phyloP scores from a whole-genome alignment of 2,888 invertebrate genomes.

The Norana najaformis region DNA sequence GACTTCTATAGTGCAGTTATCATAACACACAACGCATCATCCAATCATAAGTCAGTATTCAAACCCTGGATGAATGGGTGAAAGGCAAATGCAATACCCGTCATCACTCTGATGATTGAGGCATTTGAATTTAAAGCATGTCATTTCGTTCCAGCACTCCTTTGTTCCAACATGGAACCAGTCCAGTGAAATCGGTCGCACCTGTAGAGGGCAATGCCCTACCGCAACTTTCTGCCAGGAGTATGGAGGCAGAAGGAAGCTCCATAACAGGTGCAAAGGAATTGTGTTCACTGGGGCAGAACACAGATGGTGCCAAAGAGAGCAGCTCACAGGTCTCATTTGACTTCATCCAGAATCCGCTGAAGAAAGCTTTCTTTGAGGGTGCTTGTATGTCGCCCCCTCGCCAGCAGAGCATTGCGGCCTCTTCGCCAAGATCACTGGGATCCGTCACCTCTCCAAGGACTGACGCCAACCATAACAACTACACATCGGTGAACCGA shows the following conservation, averaged over 20 bases:
- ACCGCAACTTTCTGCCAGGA: background rate
- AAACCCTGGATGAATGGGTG: background rate
- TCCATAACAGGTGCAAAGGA: background rate
- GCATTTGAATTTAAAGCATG: background rate
- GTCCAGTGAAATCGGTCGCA: background rate
- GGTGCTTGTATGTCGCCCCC: background rate
- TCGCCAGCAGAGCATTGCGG: background rate
- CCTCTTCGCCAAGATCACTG: background rate
- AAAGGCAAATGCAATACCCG: background rate
- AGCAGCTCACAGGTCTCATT: background rate
- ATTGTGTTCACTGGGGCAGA: background rate
- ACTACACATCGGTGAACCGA: background rate
- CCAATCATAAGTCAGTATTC: no score
- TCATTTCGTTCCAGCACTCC: conserved; percentile 17
- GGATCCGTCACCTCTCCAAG: background rate
- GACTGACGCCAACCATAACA: background rate
- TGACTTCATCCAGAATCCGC: conserved; percentile 26
- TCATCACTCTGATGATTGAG: background rate
- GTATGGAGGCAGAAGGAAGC: background rate
- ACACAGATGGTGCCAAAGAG: background rate
- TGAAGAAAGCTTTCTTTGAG: conserved; percentile 31
- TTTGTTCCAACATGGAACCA: background rate
- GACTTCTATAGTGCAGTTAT: background rate
- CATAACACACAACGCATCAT: no score
- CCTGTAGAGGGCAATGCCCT: background rate